Conservation (phyloP, 2,113 vertebrate genomes). For the Chascanopsetta lugubris region DNA sequence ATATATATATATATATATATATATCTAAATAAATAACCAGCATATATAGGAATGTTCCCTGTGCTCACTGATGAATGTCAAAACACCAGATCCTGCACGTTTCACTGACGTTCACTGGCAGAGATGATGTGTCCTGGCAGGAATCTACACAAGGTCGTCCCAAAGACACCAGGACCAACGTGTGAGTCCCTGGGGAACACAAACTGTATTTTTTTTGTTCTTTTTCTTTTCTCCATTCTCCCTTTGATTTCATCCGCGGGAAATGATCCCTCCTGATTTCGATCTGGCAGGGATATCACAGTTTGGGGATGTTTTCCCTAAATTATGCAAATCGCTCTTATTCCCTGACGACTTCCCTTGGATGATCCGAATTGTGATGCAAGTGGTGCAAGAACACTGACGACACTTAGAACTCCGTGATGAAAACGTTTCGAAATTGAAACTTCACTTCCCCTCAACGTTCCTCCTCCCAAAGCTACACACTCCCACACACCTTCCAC, state of each 20-base stretch:
- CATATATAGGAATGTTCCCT: neutral
- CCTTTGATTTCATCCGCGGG: too few relatives aligned
- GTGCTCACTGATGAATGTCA: too few relatives aligned
- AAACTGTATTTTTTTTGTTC: too few relatives aligned
- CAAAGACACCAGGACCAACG: too few relatives aligned
- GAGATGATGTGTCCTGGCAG: neutral
- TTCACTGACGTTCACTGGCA: neutral
- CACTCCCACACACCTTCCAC: neutral
- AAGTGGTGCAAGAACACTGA: neutral
- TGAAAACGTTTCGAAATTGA: neutral
- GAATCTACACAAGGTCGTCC: neutral
- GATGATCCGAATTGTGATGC: constrained; percentile 9
- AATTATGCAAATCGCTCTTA: constrained; percentile 13
- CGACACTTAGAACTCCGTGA: neutral
- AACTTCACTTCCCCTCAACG: neutral
- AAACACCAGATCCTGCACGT: neutral
- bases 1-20: too few relatives aligned
- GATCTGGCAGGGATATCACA: constrained; percentile 7
- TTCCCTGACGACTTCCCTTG: neutral
- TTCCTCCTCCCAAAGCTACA: neutral
- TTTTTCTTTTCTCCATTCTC: too few relatives aligned
- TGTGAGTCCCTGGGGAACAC: too few relatives aligned
- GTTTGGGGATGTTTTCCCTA: constrained; percentile 1
- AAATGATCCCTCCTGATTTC: too few relatives aligned
- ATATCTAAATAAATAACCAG: too few relatives aligned